Percentiles rank a stretch among this genome's conserved stretches.
Conservation (phyloP, 2,113 vertebrate species). For the Grallaria varia region DNA sequence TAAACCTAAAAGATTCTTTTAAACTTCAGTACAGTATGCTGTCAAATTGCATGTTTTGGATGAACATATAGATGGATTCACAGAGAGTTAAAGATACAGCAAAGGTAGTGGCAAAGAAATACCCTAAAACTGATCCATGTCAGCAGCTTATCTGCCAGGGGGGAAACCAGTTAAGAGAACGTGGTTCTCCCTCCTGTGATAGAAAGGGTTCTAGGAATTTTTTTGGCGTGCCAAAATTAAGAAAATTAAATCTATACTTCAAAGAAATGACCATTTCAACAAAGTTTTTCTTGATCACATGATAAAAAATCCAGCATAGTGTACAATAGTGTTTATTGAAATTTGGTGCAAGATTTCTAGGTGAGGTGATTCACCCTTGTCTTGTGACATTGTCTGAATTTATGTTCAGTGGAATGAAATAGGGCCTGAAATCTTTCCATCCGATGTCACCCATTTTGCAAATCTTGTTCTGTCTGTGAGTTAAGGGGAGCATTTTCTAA, state of each 20-base stretch:
- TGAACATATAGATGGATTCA: not conserved
- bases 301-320: rapidly evolving
- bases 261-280: not conserved
- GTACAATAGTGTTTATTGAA: not conserved
- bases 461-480: not conserved
- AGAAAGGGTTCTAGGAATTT: not conserved
- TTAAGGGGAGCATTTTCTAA: not conserved
- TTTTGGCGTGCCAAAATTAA: not conserved
- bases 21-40: not conserved
- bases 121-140: not conserved
- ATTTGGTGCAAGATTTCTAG: not conserved
- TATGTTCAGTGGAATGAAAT: not conserved
- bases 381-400: not conserved
- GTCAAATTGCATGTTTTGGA: not conserved
- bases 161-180: not conserved
- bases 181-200: not conserved
- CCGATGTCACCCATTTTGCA: not conserved
- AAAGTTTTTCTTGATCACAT: not conserved
- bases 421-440: not conserved
- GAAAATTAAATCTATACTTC: not conserved
- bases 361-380: not conserved
- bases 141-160: not conserved
- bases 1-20: not conserved
- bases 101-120: not conserved
- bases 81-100: not conserved